These are phyloP conservation scores for Temnothorax nylanderi DNA, from an alignment of 1,140 invertebrate genomes.

Conservation along the genomic window DNA sequence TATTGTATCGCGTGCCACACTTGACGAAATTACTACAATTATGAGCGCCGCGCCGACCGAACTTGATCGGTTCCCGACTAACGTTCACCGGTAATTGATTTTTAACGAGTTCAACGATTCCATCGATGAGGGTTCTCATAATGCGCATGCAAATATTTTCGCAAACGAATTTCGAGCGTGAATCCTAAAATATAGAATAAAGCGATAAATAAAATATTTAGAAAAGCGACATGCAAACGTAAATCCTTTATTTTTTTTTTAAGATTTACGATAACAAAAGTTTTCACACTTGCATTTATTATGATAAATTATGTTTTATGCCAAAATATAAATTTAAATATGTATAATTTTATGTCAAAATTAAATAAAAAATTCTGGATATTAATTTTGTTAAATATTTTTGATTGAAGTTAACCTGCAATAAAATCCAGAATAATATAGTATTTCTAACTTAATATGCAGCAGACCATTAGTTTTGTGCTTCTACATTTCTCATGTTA, in stretches of 20 bases:
- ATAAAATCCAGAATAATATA: not conserved
- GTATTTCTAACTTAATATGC: not conserved
- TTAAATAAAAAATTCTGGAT: not conserved
- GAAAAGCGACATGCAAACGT: not conserved
- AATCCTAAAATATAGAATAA: not conserved
- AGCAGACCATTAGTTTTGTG: not conserved
- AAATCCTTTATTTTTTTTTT: not conserved
- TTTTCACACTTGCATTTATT: not conserved
- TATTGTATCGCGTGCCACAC: constrained; percentile 41
- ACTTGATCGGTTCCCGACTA: constrained; percentile 50
- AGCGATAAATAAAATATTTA: not conserved
- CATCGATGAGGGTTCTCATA: not conserved
- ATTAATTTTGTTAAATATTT: not conserved
- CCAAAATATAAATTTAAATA: not conserved
- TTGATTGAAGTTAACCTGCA: not conserved
- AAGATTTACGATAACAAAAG: not conserved
- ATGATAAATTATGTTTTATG: not conserved
- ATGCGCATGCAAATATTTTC: constrained; percentile 1
- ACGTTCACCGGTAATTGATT: constrained; percentile 37
- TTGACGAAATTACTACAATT: constrained; percentile 59
- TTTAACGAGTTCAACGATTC: constrained; percentile 54
- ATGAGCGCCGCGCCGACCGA: constrained; percentile 16
- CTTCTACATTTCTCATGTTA: not conserved
- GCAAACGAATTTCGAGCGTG: not conserved
- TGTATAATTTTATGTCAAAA: not conserved